These are phyloP conservation scores for Panurus biarmicus DNA, from an alignment of 2,113 vertebrate species.

Conservation along the genomic window DNA sequence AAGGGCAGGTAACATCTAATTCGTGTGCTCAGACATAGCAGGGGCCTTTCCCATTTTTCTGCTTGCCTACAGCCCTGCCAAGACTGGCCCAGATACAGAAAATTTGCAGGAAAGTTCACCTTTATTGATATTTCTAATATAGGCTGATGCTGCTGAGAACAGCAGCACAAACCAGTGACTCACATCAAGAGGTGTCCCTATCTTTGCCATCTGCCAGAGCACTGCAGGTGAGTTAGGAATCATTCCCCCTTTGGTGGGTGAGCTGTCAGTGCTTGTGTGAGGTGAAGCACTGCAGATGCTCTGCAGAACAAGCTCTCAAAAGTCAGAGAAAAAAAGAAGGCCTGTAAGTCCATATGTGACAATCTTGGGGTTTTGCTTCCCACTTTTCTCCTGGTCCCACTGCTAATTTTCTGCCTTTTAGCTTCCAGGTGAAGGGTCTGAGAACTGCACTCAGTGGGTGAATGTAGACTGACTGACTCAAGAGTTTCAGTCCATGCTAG, in stretches of 20 bases:
- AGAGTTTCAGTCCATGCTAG: neutral
- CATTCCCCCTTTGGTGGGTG: fast-evolving
- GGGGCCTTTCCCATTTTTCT: neutral
- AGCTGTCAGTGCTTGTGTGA: neutral
- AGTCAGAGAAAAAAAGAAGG: neutral
- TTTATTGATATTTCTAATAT: neutral
- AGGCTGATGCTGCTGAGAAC: neutral
- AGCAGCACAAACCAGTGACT: neutral
- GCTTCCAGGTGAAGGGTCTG: neutral
- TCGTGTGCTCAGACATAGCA: neutral
- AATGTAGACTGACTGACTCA: neutral
- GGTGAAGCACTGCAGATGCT: neutral
- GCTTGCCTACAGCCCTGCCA: neutral
- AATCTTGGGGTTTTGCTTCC: neutral
- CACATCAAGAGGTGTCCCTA: neutral
- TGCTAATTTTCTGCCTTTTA: neutral
- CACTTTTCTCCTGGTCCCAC: neutral
- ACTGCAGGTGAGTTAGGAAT: neutral
- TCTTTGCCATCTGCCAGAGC: neutral
- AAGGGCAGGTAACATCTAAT: neutral
- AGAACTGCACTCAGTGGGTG: neutral
- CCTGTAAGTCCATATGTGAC: neutral
- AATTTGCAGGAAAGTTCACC: neutral
- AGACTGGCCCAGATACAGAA: neutral
- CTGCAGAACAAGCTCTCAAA: neutral